phyloP scores from a whole-genome alignment of 1,140 invertebrate genomes.

The Procambarus clarkii region DNA sequence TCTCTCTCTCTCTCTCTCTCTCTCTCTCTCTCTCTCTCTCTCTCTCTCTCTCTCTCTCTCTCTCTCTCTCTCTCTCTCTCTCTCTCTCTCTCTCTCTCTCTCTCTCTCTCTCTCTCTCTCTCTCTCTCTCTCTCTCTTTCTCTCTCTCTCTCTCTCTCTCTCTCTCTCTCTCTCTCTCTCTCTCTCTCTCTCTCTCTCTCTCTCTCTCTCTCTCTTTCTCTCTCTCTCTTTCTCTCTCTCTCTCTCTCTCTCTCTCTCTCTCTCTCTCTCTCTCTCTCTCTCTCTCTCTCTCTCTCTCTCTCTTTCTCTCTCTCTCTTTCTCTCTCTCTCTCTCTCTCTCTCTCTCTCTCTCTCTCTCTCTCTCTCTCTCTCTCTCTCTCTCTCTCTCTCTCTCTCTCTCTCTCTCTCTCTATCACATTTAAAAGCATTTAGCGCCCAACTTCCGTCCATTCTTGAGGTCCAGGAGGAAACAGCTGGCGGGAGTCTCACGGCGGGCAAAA shows the following conservation, averaged over 20 bases:
- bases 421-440: neutral
- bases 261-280: conserved; percentile 18
- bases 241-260: neutral
- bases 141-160: conserved; percentile 16
- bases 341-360: conserved; percentile 5
- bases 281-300: conserved; percentile 7
- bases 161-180: conserved; percentile 1
- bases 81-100: conserved; percentile 11
- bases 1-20: conserved; percentile 13
- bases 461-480: too few species aligned
- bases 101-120: neutral
- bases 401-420: neutral
- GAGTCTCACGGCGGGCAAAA: too few species aligned
- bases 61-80: conserved; percentile 3
- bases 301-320: neutral
- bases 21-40: conserved; percentile 7
- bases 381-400: conserved; percentile 7
- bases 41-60: neutral
- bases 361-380: conserved; percentile 18
- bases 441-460: too few species aligned
- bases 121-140: neutral
- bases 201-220: conserved; percentile 9
- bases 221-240: conserved; percentile 3
- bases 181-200: neutral
- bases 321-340: conserved; percentile 5